Evolutionary conservation across 2,888 invertebrate genomes (phyloP).

Genomic region (Aporophyla lueneburgensis): DNA sequence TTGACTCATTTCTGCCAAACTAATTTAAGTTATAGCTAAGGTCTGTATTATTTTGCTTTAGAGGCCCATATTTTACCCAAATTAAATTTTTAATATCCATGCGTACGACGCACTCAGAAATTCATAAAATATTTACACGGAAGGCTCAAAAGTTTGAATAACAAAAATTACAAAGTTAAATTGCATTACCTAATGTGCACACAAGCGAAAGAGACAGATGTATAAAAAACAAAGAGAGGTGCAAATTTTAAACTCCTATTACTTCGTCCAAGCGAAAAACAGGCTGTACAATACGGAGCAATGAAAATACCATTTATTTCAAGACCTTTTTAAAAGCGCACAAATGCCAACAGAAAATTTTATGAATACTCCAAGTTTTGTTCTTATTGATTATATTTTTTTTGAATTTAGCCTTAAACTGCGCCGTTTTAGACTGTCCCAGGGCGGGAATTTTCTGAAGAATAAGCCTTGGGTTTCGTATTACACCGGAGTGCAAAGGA

Average conservation of each 20-base stretch:
- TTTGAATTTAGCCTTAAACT: constrained; percentile 72
- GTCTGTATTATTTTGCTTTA: not conserved
- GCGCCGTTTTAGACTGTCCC: constrained; percentile 71
- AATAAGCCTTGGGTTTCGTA: constrained; percentile 62
- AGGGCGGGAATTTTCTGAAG: constrained; percentile 73
- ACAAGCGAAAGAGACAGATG: constrained; percentile 11
- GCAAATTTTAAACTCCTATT: constrained; percentile 48
- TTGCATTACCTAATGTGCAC: constrained; percentile 44
- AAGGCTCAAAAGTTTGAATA: constrained; percentile 23
- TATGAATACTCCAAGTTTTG: constrained; percentile 63
- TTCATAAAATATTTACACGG: constrained; percentile 36
- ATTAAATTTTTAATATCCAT: constrained; percentile 8
- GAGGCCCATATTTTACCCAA: not conserved
- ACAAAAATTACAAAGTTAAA: constrained; percentile 46
- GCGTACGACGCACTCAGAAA: not conserved
- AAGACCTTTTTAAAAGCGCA: constrained; percentile 65
- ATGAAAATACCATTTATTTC: constrained; percentile 67
- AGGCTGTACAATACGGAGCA: constrained; percentile 47
- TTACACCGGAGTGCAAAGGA: constrained; percentile 63
- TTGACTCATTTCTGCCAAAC: constrained; percentile 9
- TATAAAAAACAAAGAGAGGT: constrained; percentile 34
- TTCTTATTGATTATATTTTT: constrained; percentile 69
- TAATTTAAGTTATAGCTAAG: constrained; percentile 24
- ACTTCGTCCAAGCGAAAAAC: constrained; percentile 45
- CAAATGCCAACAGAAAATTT: constrained; percentile 61